Conservation (phyloP, 2,797 vertebrate genomes). For the Lepus townsendii region DNA sequence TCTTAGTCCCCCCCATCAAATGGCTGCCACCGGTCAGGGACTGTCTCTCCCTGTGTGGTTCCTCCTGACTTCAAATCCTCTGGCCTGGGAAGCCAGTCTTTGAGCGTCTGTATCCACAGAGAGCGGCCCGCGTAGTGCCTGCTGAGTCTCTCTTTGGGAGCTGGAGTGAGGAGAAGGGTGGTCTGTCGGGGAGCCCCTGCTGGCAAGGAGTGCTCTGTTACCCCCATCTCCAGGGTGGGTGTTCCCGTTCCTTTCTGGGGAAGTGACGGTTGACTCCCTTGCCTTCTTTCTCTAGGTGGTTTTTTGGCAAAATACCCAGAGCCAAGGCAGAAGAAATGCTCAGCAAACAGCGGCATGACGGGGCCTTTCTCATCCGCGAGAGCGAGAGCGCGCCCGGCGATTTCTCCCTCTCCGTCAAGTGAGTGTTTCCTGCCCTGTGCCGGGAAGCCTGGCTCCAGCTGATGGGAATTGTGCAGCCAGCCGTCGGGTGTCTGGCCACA, state of each 20-base stretch:
- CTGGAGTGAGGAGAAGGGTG: background rate
- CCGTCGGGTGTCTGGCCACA: background rate
- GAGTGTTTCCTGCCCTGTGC: conserved; percentile 85
- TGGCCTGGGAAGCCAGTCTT: background rate
- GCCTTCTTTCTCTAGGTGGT: conserved; percentile 93
- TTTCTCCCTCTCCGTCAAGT: conserved; percentile 99
- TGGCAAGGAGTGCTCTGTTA: background rate
- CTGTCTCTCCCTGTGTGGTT: background rate
- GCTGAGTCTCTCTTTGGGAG: background rate
- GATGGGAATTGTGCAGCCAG: background rate
- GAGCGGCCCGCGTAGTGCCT: background rate
- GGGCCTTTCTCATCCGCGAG: conserved; percentile 98
- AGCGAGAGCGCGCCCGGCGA: conserved; percentile 99
- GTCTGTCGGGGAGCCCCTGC: background rate
- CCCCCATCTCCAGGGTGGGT: background rate
- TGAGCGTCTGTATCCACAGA: background rate
- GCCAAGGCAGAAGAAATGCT: conserved; percentile 99
- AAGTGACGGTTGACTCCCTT: conserved; percentile 75
- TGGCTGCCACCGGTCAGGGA: background rate
- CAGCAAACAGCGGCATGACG: conserved; percentile 98
- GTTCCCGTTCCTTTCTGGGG: conserved; percentile 61
- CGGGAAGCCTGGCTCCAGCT: background rate
- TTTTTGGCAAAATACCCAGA: conserved; percentile 99
- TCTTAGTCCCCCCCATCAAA: background rate
- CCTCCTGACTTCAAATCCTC: background rate